phyloP scores from a whole-genome alignment of 2,797 vertebrate genomes.

The Anas flavirostris region DNA sequence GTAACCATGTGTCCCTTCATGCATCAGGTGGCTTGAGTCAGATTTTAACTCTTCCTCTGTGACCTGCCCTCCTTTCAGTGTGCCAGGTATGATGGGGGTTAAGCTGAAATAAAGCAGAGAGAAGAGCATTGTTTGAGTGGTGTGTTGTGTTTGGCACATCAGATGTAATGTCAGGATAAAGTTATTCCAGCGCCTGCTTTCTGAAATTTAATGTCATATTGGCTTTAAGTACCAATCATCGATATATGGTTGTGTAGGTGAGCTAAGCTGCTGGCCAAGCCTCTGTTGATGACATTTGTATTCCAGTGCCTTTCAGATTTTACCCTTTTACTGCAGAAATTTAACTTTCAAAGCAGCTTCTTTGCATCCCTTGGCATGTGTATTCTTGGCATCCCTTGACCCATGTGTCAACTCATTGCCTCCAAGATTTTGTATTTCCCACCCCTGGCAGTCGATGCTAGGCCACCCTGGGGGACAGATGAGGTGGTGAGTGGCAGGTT shows the following conservation, averaged over 20 bases:
- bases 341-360: neutral
- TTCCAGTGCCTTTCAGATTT: neutral
- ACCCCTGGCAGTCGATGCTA: fast-evolving
- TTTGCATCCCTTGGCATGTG: neutral
- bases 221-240: neutral
- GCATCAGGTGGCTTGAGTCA: fast-evolving
- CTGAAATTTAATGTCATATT: neutral
- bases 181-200: neutral
- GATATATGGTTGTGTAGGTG: neutral
- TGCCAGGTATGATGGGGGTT: neutral
- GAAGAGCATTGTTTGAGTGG: neutral
- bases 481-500: neutral
- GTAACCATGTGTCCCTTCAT: neutral
- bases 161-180: neutral
- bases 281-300: neutral
- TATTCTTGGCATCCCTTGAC: no score
- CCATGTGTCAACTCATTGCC: fast-evolving
- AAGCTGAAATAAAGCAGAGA: neutral
- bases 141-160: neutral
- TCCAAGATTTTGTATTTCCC: neutral
- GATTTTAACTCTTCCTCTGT: neutral
- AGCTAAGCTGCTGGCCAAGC: neutral
- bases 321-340: neutral
- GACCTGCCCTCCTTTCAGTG: neutral
- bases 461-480: neutral